Percentiles rank a stretch among this genome's conserved stretches.
Conservation (phyloP, 2,888 invertebrate species). For the Magallana nippona region DNA sequence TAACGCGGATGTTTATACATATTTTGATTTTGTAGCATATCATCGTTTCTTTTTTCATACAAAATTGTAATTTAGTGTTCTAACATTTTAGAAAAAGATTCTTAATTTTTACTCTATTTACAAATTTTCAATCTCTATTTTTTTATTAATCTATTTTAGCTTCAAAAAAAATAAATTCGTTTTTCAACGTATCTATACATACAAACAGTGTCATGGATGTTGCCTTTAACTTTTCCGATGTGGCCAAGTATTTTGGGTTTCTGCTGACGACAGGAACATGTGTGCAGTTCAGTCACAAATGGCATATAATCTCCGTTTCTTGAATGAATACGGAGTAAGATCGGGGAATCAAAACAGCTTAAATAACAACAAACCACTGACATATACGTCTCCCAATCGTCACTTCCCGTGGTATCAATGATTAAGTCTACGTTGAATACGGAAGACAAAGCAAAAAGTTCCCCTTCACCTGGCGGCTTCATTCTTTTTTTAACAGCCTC, state of each 20-base stretch:
- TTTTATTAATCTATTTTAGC: neutral
- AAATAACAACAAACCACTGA: slow-evolving; percentile 4
- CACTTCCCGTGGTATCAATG: slow-evolving; percentile 8
- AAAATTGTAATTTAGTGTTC: no score
- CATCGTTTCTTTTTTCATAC: no score
- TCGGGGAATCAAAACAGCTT: slow-evolving; percentile 19
- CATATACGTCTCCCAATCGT: neutral
- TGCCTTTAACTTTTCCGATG: slow-evolving; percentile 4
- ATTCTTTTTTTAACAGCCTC: neutral
- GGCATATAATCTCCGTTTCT: slow-evolving; percentile 2
- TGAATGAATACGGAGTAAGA: neutral
- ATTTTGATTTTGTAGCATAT: no score
- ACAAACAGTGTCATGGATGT: slow-evolving; percentile 31
- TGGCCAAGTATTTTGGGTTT: slow-evolving; percentile 26
- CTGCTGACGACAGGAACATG: slow-evolving; percentile 25
- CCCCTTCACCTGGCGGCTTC: slow-evolving; percentile 12
- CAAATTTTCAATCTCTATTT: neutral
- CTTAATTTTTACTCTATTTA: neutral
- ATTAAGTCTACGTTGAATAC: slow-evolving; percentile 35
- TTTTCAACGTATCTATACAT: slow-evolving; percentile 26
- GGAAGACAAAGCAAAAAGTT: slow-evolving; percentile 25
- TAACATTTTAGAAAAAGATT: no score
- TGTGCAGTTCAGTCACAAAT: neutral
- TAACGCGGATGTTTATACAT: no score
- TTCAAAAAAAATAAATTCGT: no score